These are phyloP conservation scores for Typhlichthys subterraneus DNA, from an alignment of 2,797 vertebrate genomes.

Conservation along the genomic window DNA sequence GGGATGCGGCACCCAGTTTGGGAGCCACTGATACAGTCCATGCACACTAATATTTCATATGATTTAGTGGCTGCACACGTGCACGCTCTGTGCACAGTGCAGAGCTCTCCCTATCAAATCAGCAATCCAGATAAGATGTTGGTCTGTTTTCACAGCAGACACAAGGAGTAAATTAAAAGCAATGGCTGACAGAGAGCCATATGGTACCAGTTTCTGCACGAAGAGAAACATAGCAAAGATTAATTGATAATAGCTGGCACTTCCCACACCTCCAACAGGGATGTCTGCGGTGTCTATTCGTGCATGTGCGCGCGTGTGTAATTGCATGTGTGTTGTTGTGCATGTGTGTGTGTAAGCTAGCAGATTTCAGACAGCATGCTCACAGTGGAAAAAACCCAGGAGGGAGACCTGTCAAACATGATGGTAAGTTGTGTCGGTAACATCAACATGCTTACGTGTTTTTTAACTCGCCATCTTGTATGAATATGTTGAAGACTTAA, in stretches of 20 bases:
- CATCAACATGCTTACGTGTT: slow-evolving; percentile 61
- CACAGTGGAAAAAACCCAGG: slow-evolving; percentile 70
- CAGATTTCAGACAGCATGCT: slow-evolving; percentile 74
- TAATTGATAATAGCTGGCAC: slow-evolving; percentile 81
- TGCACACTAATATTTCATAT: not conserved
- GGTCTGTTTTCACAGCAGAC: slow-evolving; percentile 80
- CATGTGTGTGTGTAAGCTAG: slow-evolving; percentile 47
- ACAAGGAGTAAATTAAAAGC: slow-evolving; percentile 83
- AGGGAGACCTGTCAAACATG: slow-evolving; percentile 73
- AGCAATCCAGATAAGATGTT: slow-evolving; percentile 78
- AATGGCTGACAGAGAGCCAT: slow-evolving; percentile 81
- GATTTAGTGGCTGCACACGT: slow-evolving; percentile 1
- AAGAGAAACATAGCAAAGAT: slow-evolving; percentile 78
- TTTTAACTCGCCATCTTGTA: slow-evolving; percentile 63
- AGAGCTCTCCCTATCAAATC: slow-evolving; percentile 71
- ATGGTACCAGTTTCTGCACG: slow-evolving; percentile 77
- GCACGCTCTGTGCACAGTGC: slow-evolving; percentile 32
- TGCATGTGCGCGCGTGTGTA: slow-evolving; percentile 2
- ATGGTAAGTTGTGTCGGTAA: slow-evolving; percentile 66
- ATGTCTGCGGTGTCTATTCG: slow-evolving; percentile 39
- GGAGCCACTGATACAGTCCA: not conserved
- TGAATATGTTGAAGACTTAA: slow-evolving; percentile 63
- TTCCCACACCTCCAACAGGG: slow-evolving; percentile 77
- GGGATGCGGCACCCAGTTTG: no score
- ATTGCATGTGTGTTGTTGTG: slow-evolving; percentile 32